Base-by-base conservation (phyloP, 2,888 invertebrate species). In the Argyra leucocephala region DNA sequence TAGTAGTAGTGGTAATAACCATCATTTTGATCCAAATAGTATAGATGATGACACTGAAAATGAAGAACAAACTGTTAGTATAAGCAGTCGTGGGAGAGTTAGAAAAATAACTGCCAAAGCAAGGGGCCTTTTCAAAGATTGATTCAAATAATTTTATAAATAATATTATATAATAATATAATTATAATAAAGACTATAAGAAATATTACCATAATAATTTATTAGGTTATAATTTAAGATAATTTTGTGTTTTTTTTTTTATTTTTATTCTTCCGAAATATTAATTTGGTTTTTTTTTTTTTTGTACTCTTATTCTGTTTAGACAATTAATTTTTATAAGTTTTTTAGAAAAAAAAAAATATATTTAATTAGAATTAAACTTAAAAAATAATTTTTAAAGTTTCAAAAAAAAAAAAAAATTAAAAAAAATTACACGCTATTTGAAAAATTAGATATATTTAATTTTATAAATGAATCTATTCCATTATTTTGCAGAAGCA, bases 41-140 rank as follows among this genome's bases (percentile, higher is more conserved):
- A 48, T 23, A 18, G 61, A 61, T 64, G 36, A 57, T 24, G 22
- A 48, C 24, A 61, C 12, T 64, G 22, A 67, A 22, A 71, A 69
- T 22, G 72, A 71, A 21, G 73, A 69, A 15, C 70, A 70, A 67
- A 77, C 78, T 58, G 78, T 84, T 62, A 86, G 84, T 71, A 85
- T 88, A 37, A 90, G 90, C 75, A 93, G 92, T 72, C 84, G 94
- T 64, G 94, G 95, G 3, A 84, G 94, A 59, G 86, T 94, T 65
- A 84, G 94, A 64, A 90, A 88, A 78, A 85, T 93, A 72, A 92
- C 92, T 26, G 87, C 89, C 66, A 86, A 90, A 75, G 91, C 90
- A 67, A 83, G 88, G 64, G 88, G 89, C 63, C 83, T 86, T 72
- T 79, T 80, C 69, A 78, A 77, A 71, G 80, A 80, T 71, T 80